These are phyloP conservation scores for Rhinichthys klamathensis DNA, from an alignment of 2,113 vertebrate genomes.

Conservation along the genomic window DNA sequence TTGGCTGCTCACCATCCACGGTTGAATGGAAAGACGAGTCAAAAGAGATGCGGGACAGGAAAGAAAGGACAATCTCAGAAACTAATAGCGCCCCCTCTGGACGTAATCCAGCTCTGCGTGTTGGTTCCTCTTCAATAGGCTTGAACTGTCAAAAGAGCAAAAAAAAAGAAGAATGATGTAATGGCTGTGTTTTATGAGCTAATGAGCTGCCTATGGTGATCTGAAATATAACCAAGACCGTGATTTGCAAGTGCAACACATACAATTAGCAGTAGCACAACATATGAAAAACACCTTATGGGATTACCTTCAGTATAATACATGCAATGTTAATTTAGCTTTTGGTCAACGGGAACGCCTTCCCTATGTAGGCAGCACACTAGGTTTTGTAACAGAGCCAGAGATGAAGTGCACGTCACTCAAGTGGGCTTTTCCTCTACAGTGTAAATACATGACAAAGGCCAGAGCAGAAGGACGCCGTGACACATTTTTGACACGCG, in stretches of 20 bases:
- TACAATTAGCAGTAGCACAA: neutral
- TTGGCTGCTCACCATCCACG: conserved; percentile 63
- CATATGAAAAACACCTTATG: neutral
- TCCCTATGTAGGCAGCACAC: neutral
- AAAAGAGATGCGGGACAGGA: conserved; percentile 22
- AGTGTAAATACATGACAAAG: neutral
- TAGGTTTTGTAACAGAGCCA: conserved; percentile 1
- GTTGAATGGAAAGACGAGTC: conserved; percentile 37
- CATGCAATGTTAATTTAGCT: neutral
- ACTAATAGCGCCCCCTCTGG: conserved; percentile 42
- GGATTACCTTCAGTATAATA: neutral
- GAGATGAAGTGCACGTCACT: neutral
- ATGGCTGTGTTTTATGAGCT: neutral
- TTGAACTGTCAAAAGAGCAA: conserved; percentile 26
- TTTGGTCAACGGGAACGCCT: neutral
- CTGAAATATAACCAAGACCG: neutral
- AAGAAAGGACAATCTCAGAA: conserved; percentile 38
- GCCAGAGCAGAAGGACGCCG: conserved; percentile 17
- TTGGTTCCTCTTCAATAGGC: conserved; percentile 8
- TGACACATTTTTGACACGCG: conserved; percentile 30
- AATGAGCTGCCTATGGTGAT: neutral
- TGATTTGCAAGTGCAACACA: neutral
- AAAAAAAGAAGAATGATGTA: neutral
- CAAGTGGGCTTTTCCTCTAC: neutral
- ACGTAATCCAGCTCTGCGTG: conserved; percentile 32